These are phyloP conservation scores for Alloscopus bannaensis DNA, from an alignment of 2,888 invertebrate genomes.

Conservation along the genomic window DNA sequence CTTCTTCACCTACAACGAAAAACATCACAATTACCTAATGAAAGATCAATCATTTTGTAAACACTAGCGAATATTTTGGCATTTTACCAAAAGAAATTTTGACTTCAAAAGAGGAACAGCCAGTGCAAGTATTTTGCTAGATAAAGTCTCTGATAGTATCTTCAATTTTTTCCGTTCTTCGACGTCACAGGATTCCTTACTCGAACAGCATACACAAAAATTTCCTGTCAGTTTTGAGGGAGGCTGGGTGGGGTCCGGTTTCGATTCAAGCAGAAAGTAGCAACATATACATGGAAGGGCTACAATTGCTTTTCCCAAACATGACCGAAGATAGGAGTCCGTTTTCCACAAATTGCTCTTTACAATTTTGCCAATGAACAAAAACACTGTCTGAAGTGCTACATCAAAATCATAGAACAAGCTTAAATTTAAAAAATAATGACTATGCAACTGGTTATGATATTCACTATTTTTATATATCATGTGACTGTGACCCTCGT, in stretches of 20 bases:
- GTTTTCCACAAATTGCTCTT: slow-evolving; percentile 12
- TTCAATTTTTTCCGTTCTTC: not conserved
- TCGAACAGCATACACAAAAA: not conserved
- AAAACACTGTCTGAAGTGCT: slow-evolving; percentile 21
- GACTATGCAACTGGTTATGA: no score
- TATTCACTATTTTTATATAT: no score
- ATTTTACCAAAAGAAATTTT: slow-evolving; percentile 14
- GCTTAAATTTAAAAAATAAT: not conserved
- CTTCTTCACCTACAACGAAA: slow-evolving; percentile 13
- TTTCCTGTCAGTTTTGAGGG: not conserved
- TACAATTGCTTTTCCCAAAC: slow-evolving; percentile 17
- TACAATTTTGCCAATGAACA: slow-evolving; percentile 1
- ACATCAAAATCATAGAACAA: not conserved
- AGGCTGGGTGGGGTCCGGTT: not conserved
- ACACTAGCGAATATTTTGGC: not conserved
- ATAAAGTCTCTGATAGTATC: not conserved
- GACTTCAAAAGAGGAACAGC: slow-evolving; percentile 18
- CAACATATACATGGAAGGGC: slow-evolving; percentile 36
- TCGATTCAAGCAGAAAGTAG: not conserved
- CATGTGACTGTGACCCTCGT: no score
- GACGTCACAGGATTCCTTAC: not conserved
- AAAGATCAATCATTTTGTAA: not conserved
- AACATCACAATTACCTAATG: not conserved
- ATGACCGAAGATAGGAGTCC: slow-evolving; percentile 19
- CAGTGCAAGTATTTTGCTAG: not conserved